A percentile compares a stretch with the other conserved stretches of the same genome.
Conservation (phyloP, 2,888 invertebrate species). For the Dryobotodes eremita region DNA sequence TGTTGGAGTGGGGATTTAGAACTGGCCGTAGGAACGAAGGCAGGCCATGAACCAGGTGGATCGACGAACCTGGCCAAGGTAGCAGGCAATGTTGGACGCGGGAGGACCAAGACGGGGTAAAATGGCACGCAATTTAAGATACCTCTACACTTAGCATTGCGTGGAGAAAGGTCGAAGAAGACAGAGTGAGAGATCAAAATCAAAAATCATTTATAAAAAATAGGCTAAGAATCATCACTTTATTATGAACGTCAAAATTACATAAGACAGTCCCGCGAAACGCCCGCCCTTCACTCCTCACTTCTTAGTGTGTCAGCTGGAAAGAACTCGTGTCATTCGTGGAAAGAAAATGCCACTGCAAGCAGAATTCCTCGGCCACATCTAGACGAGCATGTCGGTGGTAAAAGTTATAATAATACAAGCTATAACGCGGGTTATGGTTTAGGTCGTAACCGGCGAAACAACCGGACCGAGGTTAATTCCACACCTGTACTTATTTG, state of each 20-base stretch:
- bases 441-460: slow-evolving; percentile 81
- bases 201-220: background rate
- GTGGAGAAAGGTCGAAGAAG: background rate
- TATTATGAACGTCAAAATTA: background rate
- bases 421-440: slow-evolving; percentile 86
- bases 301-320: background rate
- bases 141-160: background rate
- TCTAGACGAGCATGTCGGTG: slow-evolving; percentile 67
- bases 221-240: background rate
- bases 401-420: slow-evolving; percentile 85
- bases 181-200: background rate
- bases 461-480: slow-evolving; percentile 84
- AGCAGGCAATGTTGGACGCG: background rate
- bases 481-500: slow-evolving; percentile 82
- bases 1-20: background rate
- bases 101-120: background rate
- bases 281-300: background rate
- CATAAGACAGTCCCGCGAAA: background rate
- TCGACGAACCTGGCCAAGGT: background rate
- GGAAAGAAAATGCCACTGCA: background rate
- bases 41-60: background rate
- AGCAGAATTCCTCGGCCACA: slow-evolving; percentile 34
- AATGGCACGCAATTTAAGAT: background rate
- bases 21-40: background rate
- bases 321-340: background rate